A percentile compares a stretch with the other conserved stretches of the same genome.
phyloP scores from a whole-genome alignment of 64 coral and sea anemone genomes.

The Dendronephthya gigantea region DNA sequence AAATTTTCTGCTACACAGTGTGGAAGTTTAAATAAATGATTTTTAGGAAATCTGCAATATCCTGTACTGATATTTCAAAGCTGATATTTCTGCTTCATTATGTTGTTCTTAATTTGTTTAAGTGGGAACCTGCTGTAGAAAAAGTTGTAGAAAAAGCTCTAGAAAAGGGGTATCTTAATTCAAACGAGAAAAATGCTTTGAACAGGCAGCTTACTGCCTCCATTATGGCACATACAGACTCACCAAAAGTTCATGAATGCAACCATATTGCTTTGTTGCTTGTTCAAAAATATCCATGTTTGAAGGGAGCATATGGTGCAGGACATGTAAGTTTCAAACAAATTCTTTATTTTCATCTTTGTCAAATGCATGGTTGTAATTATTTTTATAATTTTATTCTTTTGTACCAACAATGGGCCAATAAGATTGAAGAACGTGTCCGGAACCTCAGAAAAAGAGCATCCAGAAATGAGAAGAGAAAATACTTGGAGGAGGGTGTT shows the following conservation, averaged over 20 bases:
- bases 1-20: not conserved
- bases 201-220: not conserved
- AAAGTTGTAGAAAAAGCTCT: not conserved
- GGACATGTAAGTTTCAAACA: conserved; percentile 14
- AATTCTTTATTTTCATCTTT: not conserved
- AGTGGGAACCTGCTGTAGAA: not conserved
- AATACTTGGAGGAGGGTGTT: not conserved
- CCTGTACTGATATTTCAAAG: too few relatives aligned
- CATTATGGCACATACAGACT: not conserved
- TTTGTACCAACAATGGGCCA: conserved; percentile 38
- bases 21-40: not conserved
- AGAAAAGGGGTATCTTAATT: not conserved
- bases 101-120: not conserved
- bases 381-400: not conserved
- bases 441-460: conserved; percentile 9
- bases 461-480: not conserved
- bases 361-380: too few relatives aligned
- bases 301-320: not conserved
- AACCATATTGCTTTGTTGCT: not conserved
- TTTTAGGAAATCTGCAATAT: too few relatives aligned
- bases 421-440: conserved; percentile 22
- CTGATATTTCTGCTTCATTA: too few relatives aligned
- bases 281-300: not conserved
- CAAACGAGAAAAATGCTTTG: not conserved
- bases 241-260: not conserved